Evolutionary conservation across 2,888 invertebrate species (phyloP), one percentile per base, ranked within the genome.

Genomic region (Electrophaes corylata): DNA sequence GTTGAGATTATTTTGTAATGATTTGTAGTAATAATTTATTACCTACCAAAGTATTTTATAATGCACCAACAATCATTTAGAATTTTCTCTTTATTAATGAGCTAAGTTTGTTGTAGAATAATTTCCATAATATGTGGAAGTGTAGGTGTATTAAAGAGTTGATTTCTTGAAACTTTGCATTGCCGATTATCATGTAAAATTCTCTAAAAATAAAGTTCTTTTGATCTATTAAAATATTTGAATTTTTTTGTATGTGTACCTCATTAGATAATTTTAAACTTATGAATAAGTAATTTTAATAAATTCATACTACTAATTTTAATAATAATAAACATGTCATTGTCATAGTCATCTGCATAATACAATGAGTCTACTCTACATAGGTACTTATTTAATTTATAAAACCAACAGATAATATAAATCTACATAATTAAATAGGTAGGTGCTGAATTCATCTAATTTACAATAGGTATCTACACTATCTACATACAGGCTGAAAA

Each of bases 191-290:
- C 84, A 88, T 90, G 90, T 90, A 91, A 91, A 84, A 88, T 87
- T 90, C 88, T 91, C 86, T 88, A 88, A 90, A 37, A 91, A 90
- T 91, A 92, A 92, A 92, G 90, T 92, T 92, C 91, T 92, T 92
- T 92, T 92, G 91, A 91, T 92, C 92, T 91, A 85, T 69, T 73
- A 70, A 68, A 72, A 63, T 11, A 56, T 65, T 61, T 52, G 49
- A 54, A 56, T 60, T 64, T 47, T 45, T 55, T 54, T 54, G 20
- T 41, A 41, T 41, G 10, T 41, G 10, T 37, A 16, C 16, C 16
- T 37, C 1, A 40, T 33, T 10, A 44, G 19, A 18, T 12, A 18
- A 1, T 14, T 19, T 23, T 23, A 1, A 18, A 37, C 37, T 5
- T 37, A 16, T 23, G 20, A 43, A 43, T 37, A 10, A 10, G 26